Percentiles rank a stretch among this genome's conserved stretches.
These are phyloP conservation scores for Rana temporaria DNA, from an alignment of 2,113 vertebrate genomes.

Conservation along the genomic window DNA sequence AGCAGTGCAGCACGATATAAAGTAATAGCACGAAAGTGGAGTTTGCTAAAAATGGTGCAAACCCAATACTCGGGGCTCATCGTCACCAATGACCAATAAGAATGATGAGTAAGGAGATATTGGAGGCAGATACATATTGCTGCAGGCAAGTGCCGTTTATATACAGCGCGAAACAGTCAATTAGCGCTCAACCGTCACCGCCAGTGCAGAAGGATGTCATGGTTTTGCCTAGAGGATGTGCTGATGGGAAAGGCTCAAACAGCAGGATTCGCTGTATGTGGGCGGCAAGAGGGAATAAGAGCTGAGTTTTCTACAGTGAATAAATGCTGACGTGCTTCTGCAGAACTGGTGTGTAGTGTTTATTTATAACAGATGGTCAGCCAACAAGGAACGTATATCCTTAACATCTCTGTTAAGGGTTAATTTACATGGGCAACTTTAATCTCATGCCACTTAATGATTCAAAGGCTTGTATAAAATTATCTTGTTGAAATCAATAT, in stretches of 20 bases:
- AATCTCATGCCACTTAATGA: too few relatives aligned
- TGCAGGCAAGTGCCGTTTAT: neutral
- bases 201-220: conserved; percentile 30
- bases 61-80: neutral
- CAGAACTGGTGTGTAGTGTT: neutral
- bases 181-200: conserved; percentile 32
- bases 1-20: neutral
- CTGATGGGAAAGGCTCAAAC: conserved; percentile 24
- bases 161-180: conserved; percentile 11
- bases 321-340: conserved; percentile 19
- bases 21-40: neutral
- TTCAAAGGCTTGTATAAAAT: too few relatives aligned
- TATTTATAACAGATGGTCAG: conserved; percentile 30
- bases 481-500: too few relatives aligned
- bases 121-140: neutral
- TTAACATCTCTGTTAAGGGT: conserved; percentile 18
- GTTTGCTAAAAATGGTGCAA: neutral
- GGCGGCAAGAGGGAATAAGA: conserved; percentile 18
- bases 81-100: neutral
- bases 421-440: too few relatives aligned
- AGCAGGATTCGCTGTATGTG: conserved; percentile 42
- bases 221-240: conserved; percentile 27
- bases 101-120: neutral
- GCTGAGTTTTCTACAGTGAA: neutral
- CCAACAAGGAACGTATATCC: neutral